These are phyloP conservation scores for Ichneumoninae sp. DNA, from an alignment of 2,888 invertebrate species.

Conservation along the genomic window DNA sequence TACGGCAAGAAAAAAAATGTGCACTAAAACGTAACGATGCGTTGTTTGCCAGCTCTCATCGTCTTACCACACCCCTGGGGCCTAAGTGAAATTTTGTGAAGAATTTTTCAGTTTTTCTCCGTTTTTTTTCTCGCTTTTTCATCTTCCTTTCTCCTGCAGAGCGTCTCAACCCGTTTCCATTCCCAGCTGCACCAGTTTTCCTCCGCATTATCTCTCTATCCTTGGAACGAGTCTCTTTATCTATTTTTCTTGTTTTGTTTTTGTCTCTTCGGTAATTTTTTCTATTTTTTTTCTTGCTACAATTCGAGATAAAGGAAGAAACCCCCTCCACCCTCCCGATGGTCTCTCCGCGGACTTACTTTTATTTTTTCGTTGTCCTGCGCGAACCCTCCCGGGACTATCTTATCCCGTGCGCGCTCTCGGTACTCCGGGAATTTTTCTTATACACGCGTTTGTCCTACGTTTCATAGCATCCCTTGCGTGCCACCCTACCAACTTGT, in stretches of 20 bases:
- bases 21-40: conserved; percentile 38
- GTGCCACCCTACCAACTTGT: conserved; percentile 39
- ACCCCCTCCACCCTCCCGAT: not conserved
- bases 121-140: conserved; percentile 14
- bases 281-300: conserved; percentile 28
- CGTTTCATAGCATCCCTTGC: conserved; percentile 28
- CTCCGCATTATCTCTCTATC: conserved; percentile 59
- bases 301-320: conserved; percentile 62
- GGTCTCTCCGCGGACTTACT: conserved; percentile 38
- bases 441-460: conserved; percentile 46
- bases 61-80: conserved; percentile 59
- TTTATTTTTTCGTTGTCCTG: conserved; percentile 12
- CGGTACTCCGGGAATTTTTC: conserved; percentile 61
- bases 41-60: conserved; percentile 37
- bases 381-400: conserved; percentile 51
- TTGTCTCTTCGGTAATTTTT: conserved; percentile 37
- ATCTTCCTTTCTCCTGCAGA: not conserved
- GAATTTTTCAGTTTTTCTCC: conserved; percentile 28
- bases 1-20: conserved; percentile 8
- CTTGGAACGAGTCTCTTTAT: conserved; percentile 50
- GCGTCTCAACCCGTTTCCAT: conserved; percentile 25
- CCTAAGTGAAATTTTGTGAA: conserved; percentile 78
- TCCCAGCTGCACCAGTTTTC: conserved; percentile 27
- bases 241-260: conserved; percentile 52
- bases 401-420: conserved; percentile 58